A percentile compares a stretch with the other conserved stretches of the same genome.
These are phyloP conservation scores for Psilopsiagon aurifrons DNA, from an alignment of 2,113 vertebrate species.

Conservation along the genomic window DNA sequence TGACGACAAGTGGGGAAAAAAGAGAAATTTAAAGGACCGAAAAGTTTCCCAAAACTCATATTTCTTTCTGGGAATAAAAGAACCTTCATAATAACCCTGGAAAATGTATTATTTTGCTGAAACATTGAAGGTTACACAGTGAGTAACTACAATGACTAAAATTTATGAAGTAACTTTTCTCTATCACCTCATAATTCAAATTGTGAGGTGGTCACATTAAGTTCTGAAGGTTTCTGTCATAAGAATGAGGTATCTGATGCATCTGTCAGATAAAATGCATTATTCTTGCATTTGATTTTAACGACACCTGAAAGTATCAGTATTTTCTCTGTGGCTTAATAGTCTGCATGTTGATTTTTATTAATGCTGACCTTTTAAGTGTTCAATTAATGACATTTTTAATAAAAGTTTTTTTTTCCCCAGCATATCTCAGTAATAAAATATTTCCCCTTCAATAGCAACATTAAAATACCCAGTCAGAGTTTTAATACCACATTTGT, in stretches of 20 bases:
- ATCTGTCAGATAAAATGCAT: neutral
- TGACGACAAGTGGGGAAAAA: neutral
- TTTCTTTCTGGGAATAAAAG: constrained; percentile 16
- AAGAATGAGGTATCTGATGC: neutral
- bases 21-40: neutral
- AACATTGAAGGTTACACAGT: neutral
- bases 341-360: constrained; percentile 54
- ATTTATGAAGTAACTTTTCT: constrained; percentile 50
- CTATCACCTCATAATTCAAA: constrained; percentile 25
- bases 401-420: neutral
- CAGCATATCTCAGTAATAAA: neutral
- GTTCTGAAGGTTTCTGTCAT: constrained; percentile 1
- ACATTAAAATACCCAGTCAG: neutral
- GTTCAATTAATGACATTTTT: constrained; percentile 32
- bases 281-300: neutral
- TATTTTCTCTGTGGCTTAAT: constrained; percentile 31
- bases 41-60: neutral
- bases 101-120: constrained; percentile 25
- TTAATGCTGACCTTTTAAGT: constrained; percentile 41
- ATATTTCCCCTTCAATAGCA: neutral
- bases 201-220: neutral
- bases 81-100: neutral
- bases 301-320: neutral
- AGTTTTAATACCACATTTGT: neutral
- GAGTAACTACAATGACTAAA: neutral